These are phyloP conservation scores for Dryococelus australis DNA, from an alignment of 2,888 invertebrate genomes.

Conservation along the genomic window DNA sequence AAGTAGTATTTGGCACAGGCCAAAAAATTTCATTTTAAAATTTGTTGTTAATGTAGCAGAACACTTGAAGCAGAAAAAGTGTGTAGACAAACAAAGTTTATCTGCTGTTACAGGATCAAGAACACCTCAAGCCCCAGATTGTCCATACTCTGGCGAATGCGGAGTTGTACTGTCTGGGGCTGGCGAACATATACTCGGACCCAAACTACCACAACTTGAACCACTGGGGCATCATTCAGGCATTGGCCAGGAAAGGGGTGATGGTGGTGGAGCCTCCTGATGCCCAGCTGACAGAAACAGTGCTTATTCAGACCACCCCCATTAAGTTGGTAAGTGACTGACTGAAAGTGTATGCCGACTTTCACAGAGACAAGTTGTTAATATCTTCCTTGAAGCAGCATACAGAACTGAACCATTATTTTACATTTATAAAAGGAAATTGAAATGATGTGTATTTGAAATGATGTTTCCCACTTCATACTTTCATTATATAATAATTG, in stretches of 20 bases:
- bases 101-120: slow-evolving; percentile 75
- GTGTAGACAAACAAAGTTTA: too few relatives aligned
- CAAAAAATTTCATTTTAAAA: too few relatives aligned
- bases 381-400: not conserved
- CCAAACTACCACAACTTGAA: slow-evolving; percentile 95
- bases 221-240: slow-evolving; percentile 89
- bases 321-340: slow-evolving; percentile 80
- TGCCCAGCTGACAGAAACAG: slow-evolving; percentile 91
- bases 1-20: too few relatives aligned
- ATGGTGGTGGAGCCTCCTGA: slow-evolving; percentile 84
- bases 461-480: not conserved
- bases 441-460: too few relatives aligned
- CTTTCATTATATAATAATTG: not conserved
- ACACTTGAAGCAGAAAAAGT: too few relatives aligned
- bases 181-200: slow-evolving; percentile 95
- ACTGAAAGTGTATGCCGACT: not conserved
- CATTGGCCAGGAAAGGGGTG: slow-evolving; percentile 89
- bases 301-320: slow-evolving; percentile 94
- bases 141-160: slow-evolving; percentile 91
- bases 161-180: slow-evolving; percentile 91
- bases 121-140: slow-evolving; percentile 92
- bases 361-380: not conserved
- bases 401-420: too few relatives aligned
- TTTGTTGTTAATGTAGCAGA: too few relatives aligned
- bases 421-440: too few relatives aligned